Conservation (phyloP, 2,797 vertebrate species). For the Bradypodion ventrale region DNA sequence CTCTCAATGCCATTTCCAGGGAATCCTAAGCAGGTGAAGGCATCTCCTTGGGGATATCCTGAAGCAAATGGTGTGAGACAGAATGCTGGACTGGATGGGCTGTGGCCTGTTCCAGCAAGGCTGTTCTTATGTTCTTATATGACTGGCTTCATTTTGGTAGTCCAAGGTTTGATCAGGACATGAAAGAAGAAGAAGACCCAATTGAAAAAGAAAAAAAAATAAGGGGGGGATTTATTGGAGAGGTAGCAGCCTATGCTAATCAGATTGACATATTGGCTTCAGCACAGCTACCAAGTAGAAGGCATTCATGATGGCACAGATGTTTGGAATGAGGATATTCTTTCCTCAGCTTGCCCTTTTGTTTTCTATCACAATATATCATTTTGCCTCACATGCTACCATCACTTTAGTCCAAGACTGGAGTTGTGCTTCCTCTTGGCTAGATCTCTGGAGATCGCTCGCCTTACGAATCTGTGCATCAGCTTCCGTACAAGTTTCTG, state of each 20-base stretch:
- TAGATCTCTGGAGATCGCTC: background rate
- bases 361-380: background rate
- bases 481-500: conserved; percentile 3
- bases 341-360: background rate
- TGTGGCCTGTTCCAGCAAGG: too few relatives aligned
- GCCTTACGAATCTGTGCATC: background rate
- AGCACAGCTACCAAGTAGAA: too few relatives aligned
- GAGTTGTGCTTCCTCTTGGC: background rate
- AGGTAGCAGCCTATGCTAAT: background rate
- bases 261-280: background rate
- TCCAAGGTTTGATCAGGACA: too few relatives aligned
- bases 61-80: too few relatives aligned
- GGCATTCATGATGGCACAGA: background rate
- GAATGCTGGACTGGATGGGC: too few relatives aligned
- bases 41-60: too few relatives aligned
- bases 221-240: background rate
- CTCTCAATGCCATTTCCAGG: too few relatives aligned
- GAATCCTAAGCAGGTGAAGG: too few relatives aligned
- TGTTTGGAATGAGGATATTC: background rate
- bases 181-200: too few relatives aligned
- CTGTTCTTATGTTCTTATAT: too few relatives aligned
- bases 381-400: background rate
- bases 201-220: background rate
- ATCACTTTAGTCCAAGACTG: background rate
- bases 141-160: too few relatives aligned